These are phyloP conservation scores for Clarias batrachus DNA, from an alignment of 2,113 vertebrate genomes.

Conservation along the genomic window DNA sequence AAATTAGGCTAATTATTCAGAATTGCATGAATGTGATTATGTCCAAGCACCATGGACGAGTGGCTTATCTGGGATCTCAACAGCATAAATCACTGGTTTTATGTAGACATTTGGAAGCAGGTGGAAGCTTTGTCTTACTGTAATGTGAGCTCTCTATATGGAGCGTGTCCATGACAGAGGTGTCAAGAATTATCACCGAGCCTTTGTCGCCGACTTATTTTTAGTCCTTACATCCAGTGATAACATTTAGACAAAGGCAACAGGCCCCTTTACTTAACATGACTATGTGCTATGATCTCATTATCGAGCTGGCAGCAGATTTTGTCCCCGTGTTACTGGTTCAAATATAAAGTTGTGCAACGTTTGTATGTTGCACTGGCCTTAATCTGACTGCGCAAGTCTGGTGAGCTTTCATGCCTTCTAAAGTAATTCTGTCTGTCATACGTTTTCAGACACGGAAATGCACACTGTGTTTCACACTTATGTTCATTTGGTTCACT, in stretches of 20 bases:
- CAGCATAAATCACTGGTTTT: conserved; percentile 32
- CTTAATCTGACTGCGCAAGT: not conserved
- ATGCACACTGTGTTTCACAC: not conserved
- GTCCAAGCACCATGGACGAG: conserved; percentile 15
- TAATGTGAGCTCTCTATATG: conserved; percentile 41
- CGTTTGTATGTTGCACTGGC: not conserved
- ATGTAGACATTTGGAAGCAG: conserved; percentile 39
- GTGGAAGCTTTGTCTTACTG: conserved; percentile 45
- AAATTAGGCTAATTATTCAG: conserved; percentile 13
- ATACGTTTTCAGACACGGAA: not conserved
- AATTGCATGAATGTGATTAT: conserved; percentile 37
- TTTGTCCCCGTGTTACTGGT: conserved; percentile 2
- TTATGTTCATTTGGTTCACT: not conserved
- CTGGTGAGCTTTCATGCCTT: not conserved
- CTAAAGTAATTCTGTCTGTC: not conserved
- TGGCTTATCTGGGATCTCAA: not conserved
- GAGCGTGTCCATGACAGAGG: conserved; percentile 34
- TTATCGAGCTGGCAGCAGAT: not conserved
- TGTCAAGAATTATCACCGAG: conserved; percentile 41
- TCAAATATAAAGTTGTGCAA: not conserved
- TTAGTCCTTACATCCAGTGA: conserved; percentile 37
- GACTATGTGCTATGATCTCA: conserved; percentile 34
- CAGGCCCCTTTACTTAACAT: conserved; percentile 46
- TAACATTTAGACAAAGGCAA: conserved; percentile 32
- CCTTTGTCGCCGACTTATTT: conserved; percentile 41